Evolutionary conservation across 2,113 vertebrate species (phyloP).

Genomic region (Protobothrops mucrosquamatus): DNA sequence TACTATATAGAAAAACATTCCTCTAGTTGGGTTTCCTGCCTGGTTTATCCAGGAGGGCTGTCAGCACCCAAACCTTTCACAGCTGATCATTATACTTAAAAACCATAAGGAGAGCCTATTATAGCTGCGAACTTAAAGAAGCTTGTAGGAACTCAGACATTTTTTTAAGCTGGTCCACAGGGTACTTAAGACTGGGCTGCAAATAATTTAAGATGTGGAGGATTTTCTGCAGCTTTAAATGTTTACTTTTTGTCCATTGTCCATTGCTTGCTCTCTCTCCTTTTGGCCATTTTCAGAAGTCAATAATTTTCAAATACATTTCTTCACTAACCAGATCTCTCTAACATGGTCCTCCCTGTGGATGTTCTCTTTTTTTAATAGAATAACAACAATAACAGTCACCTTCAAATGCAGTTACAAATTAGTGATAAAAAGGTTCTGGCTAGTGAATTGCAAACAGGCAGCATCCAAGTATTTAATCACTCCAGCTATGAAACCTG

Average conservation of each 20-base stretch:
- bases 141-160: neutral
- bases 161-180: neutral
- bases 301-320: neutral
- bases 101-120: neutral
- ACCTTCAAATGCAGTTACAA: neutral
- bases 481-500: constrained; percentile 47
- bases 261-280: neutral
- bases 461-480: constrained; percentile 22
- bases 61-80: neutral
- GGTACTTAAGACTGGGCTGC: neutral
- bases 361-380: neutral
- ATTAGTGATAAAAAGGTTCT: constrained; percentile 20
- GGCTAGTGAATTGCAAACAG: constrained; percentile 22
- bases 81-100: neutral
- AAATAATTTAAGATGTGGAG: neutral
- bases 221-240: constrained; percentile 14
- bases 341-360: neutral
- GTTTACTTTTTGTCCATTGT: accelerated
- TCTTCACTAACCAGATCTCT: constrained; percentile 1
- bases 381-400: neutral
- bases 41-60: neutral
- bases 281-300: neutral
- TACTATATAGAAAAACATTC: neutral
- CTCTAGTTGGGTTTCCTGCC: neutral
- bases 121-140: neutral